Evolutionary conservation across 2,113 vertebrate genomes (phyloP), one percentile per base, ranked within the genome.

Genomic region (Zosterops borbonicus): DNA sequence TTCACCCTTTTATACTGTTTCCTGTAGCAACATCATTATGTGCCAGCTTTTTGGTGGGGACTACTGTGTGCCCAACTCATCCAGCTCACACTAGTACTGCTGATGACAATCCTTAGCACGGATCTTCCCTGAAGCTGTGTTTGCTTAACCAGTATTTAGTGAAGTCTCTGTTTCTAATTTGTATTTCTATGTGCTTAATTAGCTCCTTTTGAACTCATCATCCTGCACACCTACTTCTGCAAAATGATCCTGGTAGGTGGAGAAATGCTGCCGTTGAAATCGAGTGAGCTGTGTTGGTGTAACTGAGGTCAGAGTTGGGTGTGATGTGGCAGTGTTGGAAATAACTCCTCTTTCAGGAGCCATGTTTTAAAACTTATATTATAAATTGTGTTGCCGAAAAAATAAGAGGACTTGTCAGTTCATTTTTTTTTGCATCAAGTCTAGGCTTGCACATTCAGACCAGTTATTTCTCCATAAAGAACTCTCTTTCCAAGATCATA

Each of bases 171-270:
- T 68, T 73, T 90, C 90, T 93, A 95, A 96, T 93, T 95, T 94
- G 95, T 95, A 88, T 83, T 41, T 68, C 83, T 94, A 13, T 94
- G 52, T 84, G 47, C 65, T 71, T 94, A 95, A 97, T 97, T 97
- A 89, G 73, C 60, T 95, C 33, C 83, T 90, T 97, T 81, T 92
- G 91, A 93, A 93, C 52, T 76, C 84, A 77, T 83, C 79, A 67
- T 80, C 56, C 60, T 29, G 55, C 64, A 80, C 92, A 93, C 73
- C 94, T 93, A 84, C 73, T 78, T 92, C 62, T 78, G 76, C 6
- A 12, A 90, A 93, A 52, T 35, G 44, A 78, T 83, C 68, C 76
- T 82, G 52, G 64, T 64, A 90, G 65, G 80, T 73, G 91, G 83
- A 84, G 91, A 91, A 89, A 60, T 29, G 65, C 82, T 79, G 69